These are phyloP conservation scores for Hypomecis atomaria DNA, from an alignment of 2,888 invertebrate species.

Conservation along the genomic window DNA sequence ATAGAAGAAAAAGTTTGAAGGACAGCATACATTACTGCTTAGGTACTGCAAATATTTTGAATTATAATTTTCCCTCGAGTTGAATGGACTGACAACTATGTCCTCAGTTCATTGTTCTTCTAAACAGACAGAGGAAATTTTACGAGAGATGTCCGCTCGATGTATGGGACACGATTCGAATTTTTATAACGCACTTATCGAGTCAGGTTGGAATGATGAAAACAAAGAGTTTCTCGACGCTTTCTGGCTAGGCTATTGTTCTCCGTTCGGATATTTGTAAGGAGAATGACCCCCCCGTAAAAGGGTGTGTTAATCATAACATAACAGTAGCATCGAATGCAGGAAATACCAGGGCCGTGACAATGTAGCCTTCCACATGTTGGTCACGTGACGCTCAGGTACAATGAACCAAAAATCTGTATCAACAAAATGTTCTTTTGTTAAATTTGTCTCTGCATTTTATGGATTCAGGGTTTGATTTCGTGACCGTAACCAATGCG, in stretches of 20 bases:
- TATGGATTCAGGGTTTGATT: constrained; percentile 47
- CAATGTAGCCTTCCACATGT: constrained; percentile 51
- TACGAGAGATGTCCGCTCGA: constrained; percentile 71
- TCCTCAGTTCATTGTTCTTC: constrained; percentile 72
- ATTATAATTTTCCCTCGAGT: constrained; percentile 14
- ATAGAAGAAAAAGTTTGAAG: constrained; percentile 11
- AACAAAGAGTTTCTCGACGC: constrained; percentile 77
- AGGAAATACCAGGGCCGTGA: constrained; percentile 66
- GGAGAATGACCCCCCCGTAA: constrained; percentile 76
- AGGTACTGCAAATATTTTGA: constrained; percentile 28
- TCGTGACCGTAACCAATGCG: constrained; percentile 64
- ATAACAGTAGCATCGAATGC: constrained; percentile 69
- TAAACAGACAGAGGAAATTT: constrained; percentile 69
- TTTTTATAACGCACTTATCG: constrained; percentile 77
- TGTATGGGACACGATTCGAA: constrained; percentile 67
- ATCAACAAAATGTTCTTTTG: constrained; percentile 37
- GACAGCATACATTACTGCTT: neutral
- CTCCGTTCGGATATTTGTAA: constrained; percentile 54
- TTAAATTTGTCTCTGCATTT: constrained; percentile 23
- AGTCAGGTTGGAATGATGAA: constrained; percentile 58
- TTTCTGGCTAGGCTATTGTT: constrained; percentile 76
- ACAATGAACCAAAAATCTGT: constrained; percentile 56
- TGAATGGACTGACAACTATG: constrained; percentile 43
- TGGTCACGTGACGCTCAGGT: constrained; percentile 52
- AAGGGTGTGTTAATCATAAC: constrained; percentile 63